Conservation (phyloP, 2,888 invertebrate species). For the Reticulitermes lucifugus region DNA sequence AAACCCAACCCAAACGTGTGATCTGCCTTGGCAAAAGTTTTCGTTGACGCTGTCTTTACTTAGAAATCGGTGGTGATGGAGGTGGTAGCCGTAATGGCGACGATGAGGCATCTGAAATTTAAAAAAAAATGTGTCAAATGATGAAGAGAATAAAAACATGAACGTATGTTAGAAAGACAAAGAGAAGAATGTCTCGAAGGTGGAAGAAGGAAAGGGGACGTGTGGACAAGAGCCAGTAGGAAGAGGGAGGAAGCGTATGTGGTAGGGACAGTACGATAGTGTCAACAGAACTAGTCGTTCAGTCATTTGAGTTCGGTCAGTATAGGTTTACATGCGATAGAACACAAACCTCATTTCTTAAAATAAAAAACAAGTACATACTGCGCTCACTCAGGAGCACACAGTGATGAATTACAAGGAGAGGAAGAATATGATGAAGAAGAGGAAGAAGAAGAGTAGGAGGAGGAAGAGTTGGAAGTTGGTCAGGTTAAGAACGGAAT, state of each 20-base stretch:
- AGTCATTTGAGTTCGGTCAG: constrained; percentile 2
- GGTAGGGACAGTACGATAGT: background rate
- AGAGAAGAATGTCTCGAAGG: background rate
- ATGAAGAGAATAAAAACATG: constrained; percentile 14
- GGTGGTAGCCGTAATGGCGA: constrained; percentile 21
- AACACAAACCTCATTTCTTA: constrained; percentile 7
- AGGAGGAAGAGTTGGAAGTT: background rate
- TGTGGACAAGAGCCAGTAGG: background rate
- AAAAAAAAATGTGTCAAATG: constrained; percentile 41
- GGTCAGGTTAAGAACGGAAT: background rate
- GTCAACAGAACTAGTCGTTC: background rate
- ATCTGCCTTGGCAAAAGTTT: constrained; percentile 42
- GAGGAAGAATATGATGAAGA: background rate
- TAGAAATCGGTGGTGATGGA: background rate
- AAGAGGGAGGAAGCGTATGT: background rate
- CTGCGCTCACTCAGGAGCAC: background rate
- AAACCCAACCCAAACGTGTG: constrained; percentile 13
- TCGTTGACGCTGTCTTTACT: constrained; percentile 9
- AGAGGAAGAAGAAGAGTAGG: background rate
- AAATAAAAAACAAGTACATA: constrained; percentile 4
- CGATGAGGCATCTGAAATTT: background rate
- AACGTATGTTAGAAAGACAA: constrained; percentile 1
- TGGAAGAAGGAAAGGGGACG: constrained; percentile 7
- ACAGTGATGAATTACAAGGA: background rate
- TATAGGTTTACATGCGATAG: background rate